Percentiles rank a stretch among this genome's conserved stretches.
Evolutionary conservation across 2,113 vertebrate species (phyloP).

Genomic region (Jaculus jaculus): DNA sequence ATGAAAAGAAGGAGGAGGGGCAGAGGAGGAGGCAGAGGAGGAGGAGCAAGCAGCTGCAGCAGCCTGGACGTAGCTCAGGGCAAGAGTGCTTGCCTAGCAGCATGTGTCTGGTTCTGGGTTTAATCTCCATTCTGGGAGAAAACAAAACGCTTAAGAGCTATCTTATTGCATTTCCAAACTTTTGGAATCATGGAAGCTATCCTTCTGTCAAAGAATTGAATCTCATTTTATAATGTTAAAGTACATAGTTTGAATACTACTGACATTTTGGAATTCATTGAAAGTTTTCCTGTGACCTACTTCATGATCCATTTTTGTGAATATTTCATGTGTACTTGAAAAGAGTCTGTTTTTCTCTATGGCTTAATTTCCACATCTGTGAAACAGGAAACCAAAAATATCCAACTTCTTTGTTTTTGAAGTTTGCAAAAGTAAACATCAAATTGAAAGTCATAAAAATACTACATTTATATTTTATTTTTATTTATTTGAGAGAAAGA

Average conservation of each 20-base stretch:
- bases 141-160: not conserved
- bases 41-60: no score
- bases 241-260: not conserved
- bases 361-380: constrained; percentile 49
- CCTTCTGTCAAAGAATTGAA: constrained; percentile 27
- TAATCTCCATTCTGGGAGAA: not conserved
- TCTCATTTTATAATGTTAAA: constrained; percentile 11
- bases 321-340: constrained; percentile 19
- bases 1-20: not conserved
- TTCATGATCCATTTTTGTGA: constrained; percentile 30
- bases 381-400: constrained; percentile 48
- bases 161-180: constrained; percentile 48
- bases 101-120: not conserved
- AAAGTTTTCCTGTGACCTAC: constrained; percentile 20
- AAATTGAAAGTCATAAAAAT: constrained; percentile 48
- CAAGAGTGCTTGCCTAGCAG: not conserved
- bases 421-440: constrained; percentile 18
- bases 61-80: not conserved
- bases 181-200: not conserved
- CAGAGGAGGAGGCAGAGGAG: no score
- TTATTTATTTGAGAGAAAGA: no score
- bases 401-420: constrained; percentile 30
- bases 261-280: constrained; percentile 20
- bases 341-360: constrained; percentile 46
- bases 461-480: not conserved